Percentiles rank a stretch among this genome's conserved stretches.
Conservation (phyloP, 2,113 vertebrate species). For the Sclerurus mexicanus region DNA sequence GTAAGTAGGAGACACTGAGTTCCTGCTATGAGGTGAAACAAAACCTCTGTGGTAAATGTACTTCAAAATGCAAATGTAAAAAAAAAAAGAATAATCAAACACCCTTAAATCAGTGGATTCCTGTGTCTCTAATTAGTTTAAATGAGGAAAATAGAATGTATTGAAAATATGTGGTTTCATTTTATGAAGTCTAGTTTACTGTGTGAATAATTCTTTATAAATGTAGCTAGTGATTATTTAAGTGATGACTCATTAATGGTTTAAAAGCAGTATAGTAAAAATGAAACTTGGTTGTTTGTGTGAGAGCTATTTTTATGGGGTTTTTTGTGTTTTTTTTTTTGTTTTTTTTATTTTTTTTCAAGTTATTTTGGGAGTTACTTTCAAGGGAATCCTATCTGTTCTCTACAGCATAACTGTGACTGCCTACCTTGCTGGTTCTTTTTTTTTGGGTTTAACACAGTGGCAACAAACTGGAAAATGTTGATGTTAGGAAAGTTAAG, state of each 20-base stretch:
- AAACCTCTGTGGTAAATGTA: neutral
- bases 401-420: accelerated
- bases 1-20: neutral
- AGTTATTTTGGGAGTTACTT: constrained; percentile 8
- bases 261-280: constrained; percentile 50
- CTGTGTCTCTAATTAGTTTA: neutral
- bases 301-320: neutral
- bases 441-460: neutral
- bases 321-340: no score
- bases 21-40: neutral
- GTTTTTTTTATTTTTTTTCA: neutral
- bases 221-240: constrained; percentile 53
- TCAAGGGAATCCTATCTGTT: neutral
- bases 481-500: neutral
- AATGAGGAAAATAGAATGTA: neutral
- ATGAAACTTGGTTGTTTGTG: constrained; percentile 6
- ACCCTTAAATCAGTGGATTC: neutral
- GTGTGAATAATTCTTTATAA: constrained; percentile 44
- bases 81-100: neutral
- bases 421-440: neutral
- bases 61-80: neutral
- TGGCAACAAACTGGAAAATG: neutral
- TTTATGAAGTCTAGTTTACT: constrained; percentile 1
- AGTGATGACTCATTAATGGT: constrained; percentile 58
- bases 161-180: neutral